Conservation (phyloP, 2,888 invertebrate species). For the Drepanosiphum platanoidis region DNA sequence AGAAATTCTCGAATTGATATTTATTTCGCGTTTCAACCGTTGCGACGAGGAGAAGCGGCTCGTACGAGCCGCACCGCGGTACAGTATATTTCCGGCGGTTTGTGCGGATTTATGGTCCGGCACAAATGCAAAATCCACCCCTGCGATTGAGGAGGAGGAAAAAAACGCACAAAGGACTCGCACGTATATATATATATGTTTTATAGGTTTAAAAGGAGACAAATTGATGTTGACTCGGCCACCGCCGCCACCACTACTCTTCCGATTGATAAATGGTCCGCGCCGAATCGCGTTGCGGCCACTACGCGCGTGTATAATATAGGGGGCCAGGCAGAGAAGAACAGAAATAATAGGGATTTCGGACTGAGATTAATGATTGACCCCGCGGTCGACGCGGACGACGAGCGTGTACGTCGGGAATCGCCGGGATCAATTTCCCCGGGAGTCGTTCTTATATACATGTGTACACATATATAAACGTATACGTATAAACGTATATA, state of each 20-base stretch:
- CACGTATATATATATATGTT: neutral
- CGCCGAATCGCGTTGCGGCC: neutral
- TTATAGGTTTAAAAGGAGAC: conserved; percentile 51
- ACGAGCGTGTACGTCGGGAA: neutral
- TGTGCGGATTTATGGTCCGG: conserved; percentile 37
- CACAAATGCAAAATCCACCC: conserved; percentile 41
- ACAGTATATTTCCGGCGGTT: neutral
- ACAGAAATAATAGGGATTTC: conserved; percentile 51
- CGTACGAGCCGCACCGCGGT: too few relatives aligned
- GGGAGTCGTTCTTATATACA: neutral
- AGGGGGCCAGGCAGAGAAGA: conserved; percentile 13
- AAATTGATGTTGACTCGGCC: conserved; percentile 58
- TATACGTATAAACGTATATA: neutral
- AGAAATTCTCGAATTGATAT: conserved; percentile 25
- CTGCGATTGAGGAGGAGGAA: neutral
- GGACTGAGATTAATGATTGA: conserved; percentile 59
- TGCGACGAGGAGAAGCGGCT: neutral
- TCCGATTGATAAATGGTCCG: conserved; percentile 56
- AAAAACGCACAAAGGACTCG: conserved; percentile 10
- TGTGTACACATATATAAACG: neutral
- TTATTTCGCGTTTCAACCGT: neutral
- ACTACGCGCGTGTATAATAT: neutral
- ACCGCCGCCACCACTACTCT: conserved; percentile 13
- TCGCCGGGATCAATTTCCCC: conserved; percentile 32
- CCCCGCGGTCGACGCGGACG: conserved; percentile 39